Conservation (phyloP, 2,113 vertebrate species). For the Triplophysa tibetana region DNA sequence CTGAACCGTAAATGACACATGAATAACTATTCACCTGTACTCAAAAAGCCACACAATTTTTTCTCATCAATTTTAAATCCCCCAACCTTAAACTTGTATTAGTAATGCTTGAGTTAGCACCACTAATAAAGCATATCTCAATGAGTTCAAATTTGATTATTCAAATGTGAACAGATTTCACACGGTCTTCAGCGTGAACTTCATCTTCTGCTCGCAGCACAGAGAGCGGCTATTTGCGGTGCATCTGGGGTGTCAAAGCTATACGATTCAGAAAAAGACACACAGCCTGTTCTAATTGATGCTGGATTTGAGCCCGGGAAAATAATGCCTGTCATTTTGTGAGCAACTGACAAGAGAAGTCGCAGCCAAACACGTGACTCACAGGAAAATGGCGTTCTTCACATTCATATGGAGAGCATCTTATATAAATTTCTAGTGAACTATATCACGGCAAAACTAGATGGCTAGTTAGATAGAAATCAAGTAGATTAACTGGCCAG, state of each 20-base stretch:
- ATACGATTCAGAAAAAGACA: constrained; percentile 16
- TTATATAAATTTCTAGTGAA: constrained; percentile 29
- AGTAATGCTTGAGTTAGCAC: background rate
- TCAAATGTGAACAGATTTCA: background rate
- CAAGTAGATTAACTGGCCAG: background rate
- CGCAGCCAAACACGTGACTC: constrained; percentile 58
- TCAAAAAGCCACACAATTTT: background rate
- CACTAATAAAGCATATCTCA: background rate
- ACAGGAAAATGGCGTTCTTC: constrained; percentile 46
- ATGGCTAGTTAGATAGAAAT: background rate
- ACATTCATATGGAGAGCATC: constrained; percentile 48
- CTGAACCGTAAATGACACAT: no score
- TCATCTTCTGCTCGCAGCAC: background rate
- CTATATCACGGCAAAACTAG: background rate
- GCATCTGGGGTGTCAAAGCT: constrained; percentile 18
- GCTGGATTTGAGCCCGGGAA: constrained; percentile 15
- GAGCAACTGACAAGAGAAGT: constrained; percentile 49
- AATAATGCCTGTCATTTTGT: constrained; percentile 48
- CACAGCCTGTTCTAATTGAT: constrained; percentile 35
- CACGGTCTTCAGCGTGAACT: background rate
- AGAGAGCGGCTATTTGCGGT: constrained; percentile 29
- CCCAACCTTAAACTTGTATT: background rate
- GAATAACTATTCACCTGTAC: no score
- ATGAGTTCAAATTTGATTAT: background rate
- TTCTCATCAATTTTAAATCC: background rate